Evolutionary conservation across 2,797 vertebrate species (phyloP).

Genomic region (Poecilia velifera): DNA sequence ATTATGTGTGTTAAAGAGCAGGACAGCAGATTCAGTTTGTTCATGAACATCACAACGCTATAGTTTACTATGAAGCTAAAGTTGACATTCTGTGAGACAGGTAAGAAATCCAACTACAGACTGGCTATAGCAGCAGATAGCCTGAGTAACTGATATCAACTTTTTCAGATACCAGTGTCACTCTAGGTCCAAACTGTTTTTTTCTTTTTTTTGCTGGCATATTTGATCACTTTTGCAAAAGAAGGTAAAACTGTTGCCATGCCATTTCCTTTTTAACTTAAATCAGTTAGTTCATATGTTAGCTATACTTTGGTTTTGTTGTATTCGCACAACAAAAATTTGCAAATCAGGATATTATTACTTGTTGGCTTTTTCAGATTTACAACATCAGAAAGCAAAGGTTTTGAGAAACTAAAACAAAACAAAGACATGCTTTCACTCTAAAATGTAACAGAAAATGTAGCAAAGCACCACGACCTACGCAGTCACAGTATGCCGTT

Average conservation of each 20-base stretch:
- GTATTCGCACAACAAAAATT: neutral
- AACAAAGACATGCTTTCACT: neutral
- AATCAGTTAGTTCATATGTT: neutral
- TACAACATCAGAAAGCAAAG: constrained; percentile 1
- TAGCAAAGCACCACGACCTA: neutral
- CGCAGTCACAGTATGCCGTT: neutral
- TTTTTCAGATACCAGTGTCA: neutral
- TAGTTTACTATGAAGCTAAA: neutral
- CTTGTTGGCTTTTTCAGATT: constrained; percentile 14
- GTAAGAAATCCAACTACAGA: neutral
- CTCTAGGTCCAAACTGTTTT: neutral
- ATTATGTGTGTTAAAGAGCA: neutral
- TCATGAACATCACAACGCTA: neutral
- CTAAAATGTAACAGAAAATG: constrained; percentile 10
- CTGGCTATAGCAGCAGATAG: neutral
- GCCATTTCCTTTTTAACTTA: neutral
- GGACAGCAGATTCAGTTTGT: neutral
- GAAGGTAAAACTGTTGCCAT: neutral
- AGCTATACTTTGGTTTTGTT: neutral
- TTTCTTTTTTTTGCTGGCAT: neutral
- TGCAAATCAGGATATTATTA: neutral
- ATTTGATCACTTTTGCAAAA: neutral
- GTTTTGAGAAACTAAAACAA: neutral
- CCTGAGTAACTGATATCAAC: neutral
- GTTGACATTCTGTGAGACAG: no score